Conservation (phyloP, 2,888 invertebrate species). For the Scaptomyza polygonia region DNA sequence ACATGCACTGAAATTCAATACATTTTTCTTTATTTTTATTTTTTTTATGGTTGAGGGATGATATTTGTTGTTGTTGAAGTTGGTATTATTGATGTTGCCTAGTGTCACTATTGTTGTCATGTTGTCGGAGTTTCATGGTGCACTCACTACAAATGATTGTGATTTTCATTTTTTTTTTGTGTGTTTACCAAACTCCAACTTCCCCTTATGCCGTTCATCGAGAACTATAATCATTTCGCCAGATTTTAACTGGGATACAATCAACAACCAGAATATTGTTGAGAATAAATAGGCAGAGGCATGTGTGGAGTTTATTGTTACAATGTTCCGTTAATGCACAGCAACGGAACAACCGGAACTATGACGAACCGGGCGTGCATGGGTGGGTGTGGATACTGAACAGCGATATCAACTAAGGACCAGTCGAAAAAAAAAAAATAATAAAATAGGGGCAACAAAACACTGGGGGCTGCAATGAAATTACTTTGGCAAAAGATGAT, state of each 20-base stretch:
- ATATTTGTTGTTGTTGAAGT: constrained; percentile 31
- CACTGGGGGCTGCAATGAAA: neutral
- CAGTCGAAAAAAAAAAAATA: constrained; percentile 1
- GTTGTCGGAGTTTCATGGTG: constrained; percentile 48
- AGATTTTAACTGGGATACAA: constrained; percentile 37
- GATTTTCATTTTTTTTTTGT: constrained; percentile 22
- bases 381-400: neutral
- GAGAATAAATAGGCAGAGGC: constrained; percentile 3
- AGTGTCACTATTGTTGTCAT: constrained; percentile 60
- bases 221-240: constrained; percentile 36
- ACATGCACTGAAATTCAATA: constrained; percentile 67
- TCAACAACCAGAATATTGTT: constrained; percentile 18
- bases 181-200: neutral
- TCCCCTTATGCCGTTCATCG: constrained; percentile 7
- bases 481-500: constrained; percentile 17
- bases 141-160: constrained; percentile 51
- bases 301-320: constrained; percentile 49
- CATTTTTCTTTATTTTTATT: constrained; percentile 13
- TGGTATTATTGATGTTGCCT: constrained; percentile 64
- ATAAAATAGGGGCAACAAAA: neutral
- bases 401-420: constrained; percentile 11
- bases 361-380: neutral
- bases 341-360: constrained; percentile 48
- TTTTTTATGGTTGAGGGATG: constrained; percentile 45
- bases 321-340: constrained; percentile 61